Evolutionary conservation across 2,888 invertebrate species (phyloP).

Genomic region (Agonopterix arenella): DNA sequence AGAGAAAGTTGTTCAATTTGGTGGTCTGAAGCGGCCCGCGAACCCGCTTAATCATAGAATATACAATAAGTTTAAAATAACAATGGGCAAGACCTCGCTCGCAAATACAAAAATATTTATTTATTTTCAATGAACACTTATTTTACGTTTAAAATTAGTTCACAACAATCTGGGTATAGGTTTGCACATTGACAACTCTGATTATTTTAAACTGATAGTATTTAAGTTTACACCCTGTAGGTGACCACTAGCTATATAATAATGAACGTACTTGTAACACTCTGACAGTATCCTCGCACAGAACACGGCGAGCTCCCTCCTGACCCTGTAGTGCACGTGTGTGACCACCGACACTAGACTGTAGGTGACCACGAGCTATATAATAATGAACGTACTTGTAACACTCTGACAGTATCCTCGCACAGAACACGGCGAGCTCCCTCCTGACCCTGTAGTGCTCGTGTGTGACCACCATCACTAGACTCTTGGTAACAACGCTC

Average conservation of each 20-base stretch:
- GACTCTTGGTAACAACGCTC: conserved; percentile 58
- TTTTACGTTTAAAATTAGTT: no score
- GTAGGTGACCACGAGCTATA: conserved; percentile 56
- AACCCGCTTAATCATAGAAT: not conserved
- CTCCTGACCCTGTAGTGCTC: conserved; percentile 78
- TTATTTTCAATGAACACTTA: no score
- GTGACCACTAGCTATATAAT: no score
- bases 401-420: conserved; percentile 77
- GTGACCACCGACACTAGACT: conserved; percentile 72
- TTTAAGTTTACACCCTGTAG: not conserved
- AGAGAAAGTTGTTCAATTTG: no score
- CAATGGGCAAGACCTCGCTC: no score
- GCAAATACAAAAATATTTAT: no score
- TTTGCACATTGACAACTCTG: no score
- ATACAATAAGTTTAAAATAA: no score
- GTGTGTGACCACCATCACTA: conserved; percentile 76
- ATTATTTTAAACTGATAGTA: no score
- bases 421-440: conserved; percentile 78
- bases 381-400: conserved; percentile 61
- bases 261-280: conserved; percentile 73
- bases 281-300: conserved; percentile 75
- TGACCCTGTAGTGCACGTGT: conserved; percentile 79
- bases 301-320: conserved; percentile 78
- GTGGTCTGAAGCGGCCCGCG: not conserved
- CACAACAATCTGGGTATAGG: no score